Conservation (phyloP, 2,888 invertebrate genomes). For the Helleia helle region DNA sequence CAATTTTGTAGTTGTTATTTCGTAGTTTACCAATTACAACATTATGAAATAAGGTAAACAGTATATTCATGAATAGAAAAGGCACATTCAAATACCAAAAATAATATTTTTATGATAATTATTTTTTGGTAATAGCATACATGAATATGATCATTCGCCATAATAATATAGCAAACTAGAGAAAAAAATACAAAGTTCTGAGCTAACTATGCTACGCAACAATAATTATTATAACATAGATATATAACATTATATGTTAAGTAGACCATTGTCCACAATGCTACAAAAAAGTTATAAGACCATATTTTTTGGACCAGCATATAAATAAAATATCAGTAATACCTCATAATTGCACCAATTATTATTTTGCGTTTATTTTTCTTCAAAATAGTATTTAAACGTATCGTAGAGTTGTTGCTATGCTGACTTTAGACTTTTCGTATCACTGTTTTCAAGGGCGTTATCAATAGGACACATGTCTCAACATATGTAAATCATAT, state of each 20-base stretch:
- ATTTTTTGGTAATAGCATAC: neutral
- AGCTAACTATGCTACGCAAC: too few relatives aligned
- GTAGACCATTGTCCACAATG: neutral
- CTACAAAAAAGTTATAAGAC: constrained; percentile 4
- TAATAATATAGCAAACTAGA: too few relatives aligned
- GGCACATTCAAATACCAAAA: too few relatives aligned
- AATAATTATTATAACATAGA: neutral
- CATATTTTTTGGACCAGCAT: too few relatives aligned
- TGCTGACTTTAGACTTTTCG: constrained; percentile 63
- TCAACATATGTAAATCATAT: constrained; percentile 4
- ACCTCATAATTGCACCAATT: constrained; percentile 52
- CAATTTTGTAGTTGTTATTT: too few relatives aligned
- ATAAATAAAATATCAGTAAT: constrained; percentile 26
- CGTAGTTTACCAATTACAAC: too few relatives aligned
- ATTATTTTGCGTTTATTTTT: constrained; percentile 32
- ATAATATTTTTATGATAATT: too few relatives aligned
- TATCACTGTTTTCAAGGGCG: constrained; percentile 65
- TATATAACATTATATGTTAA: neutral
- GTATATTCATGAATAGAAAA: too few relatives aligned
- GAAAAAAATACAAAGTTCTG: too few relatives aligned
- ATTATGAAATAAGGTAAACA: too few relatives aligned
- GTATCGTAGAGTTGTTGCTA: constrained; percentile 62
- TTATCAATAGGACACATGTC: constrained; percentile 33
- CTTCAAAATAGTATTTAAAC: constrained; percentile 42
- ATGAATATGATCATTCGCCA: neutral